These are phyloP conservation scores for Isaurus tuberculatus DNA, from an alignment of 92 coral and sea anemone species.

Conservation along the genomic window DNA sequence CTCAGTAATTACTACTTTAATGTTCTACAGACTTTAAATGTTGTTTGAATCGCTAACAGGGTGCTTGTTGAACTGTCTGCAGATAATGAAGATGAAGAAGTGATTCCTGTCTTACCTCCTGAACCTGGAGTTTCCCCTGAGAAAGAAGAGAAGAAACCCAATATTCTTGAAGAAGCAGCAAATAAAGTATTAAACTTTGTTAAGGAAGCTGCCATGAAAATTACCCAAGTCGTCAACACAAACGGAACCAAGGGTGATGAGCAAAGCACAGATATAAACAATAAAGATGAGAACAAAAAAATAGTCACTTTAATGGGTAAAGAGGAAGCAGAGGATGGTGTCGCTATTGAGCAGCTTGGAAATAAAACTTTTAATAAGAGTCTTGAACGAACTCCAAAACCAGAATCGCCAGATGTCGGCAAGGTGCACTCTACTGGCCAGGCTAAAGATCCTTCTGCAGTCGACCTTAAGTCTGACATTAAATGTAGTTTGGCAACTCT, in stretches of 20 bases:
- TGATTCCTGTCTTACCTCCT: slow-evolving; percentile 69
- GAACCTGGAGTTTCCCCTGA: slow-evolving; percentile 79
- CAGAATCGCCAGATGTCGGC: background rate
- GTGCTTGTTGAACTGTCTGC: background rate
- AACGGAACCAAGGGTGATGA: slow-evolving; percentile 24
- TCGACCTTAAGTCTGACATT: slow-evolving; percentile 28
- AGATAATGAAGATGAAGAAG: slow-evolving; percentile 74
- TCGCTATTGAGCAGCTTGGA: slow-evolving; percentile 4
- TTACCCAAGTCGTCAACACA: slow-evolving; percentile 65
- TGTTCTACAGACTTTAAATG: too few species aligned
- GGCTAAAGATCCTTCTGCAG: background rate
- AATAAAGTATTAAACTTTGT: slow-evolving; percentile 89
- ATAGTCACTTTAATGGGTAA: slow-evolving; percentile 80
- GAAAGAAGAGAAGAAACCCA: slow-evolving; percentile 60
- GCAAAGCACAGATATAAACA: background rate
- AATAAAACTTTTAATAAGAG: slow-evolving; percentile 2
- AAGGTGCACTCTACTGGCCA: background rate
- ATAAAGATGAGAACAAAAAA: slow-evolving; percentile 43
- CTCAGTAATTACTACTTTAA: too few species aligned
- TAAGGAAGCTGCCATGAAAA: slow-evolving; percentile 84
- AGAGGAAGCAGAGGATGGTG: slow-evolving; percentile 66
- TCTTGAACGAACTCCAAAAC: background rate
- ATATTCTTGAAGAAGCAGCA: slow-evolving; percentile 86
- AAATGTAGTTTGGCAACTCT: slow-evolving; percentile 51
- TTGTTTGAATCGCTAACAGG: background rate